Evolutionary conservation across 2,113 vertebrate genomes (phyloP).

Genomic region (Tichodroma muraria): DNA sequence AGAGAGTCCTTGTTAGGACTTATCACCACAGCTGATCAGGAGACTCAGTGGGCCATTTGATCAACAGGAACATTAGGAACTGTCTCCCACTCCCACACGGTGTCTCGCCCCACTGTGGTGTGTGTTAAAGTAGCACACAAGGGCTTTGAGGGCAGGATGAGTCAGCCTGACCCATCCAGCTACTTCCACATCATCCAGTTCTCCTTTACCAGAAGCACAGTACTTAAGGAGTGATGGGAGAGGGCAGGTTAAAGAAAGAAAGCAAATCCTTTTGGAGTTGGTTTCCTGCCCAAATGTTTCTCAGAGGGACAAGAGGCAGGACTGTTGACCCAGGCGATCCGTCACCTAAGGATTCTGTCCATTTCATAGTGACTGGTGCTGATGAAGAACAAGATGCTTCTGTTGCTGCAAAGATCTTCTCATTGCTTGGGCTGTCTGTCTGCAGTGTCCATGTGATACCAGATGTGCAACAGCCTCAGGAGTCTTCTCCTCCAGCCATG

Average conservation of each 20-base stretch:
- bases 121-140: neutral
- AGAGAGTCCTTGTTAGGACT: conserved; percentile 31
- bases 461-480: neutral
- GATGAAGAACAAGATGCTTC: neutral
- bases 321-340: neutral
- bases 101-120: neutral
- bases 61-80: conserved; percentile 41
- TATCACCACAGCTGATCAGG: conserved; percentile 26
- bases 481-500: neutral
- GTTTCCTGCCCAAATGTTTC: neutral
- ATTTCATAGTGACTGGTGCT: neutral
- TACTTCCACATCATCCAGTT: neutral
- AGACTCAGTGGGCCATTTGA: conserved; percentile 15
- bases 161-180: neutral
- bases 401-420: neutral
- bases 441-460: neutral
- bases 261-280: neutral
- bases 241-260: neutral
- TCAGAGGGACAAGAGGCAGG: neutral
- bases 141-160: neutral
- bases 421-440: neutral
- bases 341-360: neutral
- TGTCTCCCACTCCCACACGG: neutral
- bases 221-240: neutral
- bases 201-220: neutral